Conservation (phyloP, 2,888 invertebrate species). For the Toxonevra muliebris region DNA sequence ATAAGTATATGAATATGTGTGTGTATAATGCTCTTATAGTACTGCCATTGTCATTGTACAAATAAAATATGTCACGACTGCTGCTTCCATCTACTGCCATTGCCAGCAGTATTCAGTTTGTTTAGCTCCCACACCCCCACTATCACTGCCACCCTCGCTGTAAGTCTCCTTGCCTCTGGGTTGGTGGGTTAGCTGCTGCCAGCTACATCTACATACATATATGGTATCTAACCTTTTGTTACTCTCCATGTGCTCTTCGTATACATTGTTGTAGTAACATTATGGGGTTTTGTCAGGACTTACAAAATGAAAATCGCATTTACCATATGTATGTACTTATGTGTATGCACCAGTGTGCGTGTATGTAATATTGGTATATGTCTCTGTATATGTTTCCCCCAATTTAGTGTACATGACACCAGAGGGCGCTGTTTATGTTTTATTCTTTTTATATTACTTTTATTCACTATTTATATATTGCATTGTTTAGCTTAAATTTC, state of each 20-base stretch:
- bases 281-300: slow-evolving; percentile 26
- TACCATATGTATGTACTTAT: slow-evolving; percentile 15
- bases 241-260: slow-evolving; percentile 15
- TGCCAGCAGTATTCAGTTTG: slow-evolving; percentile 1
- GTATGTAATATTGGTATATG: background rate
- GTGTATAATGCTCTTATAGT: slow-evolving; percentile 17
- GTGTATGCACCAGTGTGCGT: slow-evolving; percentile 11
- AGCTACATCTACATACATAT: background rate
- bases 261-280: slow-evolving; percentile 15
- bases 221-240: slow-evolving; percentile 17
- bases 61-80: slow-evolving; percentile 58
- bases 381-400: slow-evolving; percentile 4
- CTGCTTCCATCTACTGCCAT: slow-evolving; percentile 12
- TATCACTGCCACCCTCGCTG: slow-evolving; percentile 6
- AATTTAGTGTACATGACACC: slow-evolving; percentile 13
- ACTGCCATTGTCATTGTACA: slow-evolving; percentile 54
- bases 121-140: slow-evolving; percentile 5
- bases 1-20: slow-evolving; percentile 6
- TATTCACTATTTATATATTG: slow-evolving; percentile 26
- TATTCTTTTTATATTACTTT: slow-evolving; percentile 32
- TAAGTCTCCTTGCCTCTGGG: background rate
- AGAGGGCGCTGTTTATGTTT: slow-evolving; percentile 36
- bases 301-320: slow-evolving; percentile 40
- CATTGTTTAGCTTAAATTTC: background rate
- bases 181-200: slow-evolving; percentile 1